Evolutionary conservation across 2,113 vertebrate species (phyloP).

Genomic region (Phocoena sinus): DNA sequence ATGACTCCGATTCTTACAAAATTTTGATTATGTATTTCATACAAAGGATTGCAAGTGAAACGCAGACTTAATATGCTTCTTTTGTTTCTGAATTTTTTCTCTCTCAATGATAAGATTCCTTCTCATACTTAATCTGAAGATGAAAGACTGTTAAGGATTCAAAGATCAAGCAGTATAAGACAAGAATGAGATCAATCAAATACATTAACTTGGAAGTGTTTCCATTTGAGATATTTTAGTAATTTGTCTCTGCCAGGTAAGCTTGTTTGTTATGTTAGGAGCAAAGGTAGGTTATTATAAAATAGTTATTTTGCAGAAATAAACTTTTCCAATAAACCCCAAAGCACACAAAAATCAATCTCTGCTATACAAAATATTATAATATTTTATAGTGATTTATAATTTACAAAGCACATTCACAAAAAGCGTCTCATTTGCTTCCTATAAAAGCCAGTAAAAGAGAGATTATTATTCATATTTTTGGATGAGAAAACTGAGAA

Average conservation of each 20-base stretch:
- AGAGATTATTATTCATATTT: not conserved
- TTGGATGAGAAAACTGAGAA: not conserved
- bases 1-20: not conserved
- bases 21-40: not conserved
- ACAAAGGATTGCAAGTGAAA: not conserved
- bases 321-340: not conserved
- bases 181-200: not conserved
- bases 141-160: not conserved
- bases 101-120: not conserved
- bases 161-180: not conserved
- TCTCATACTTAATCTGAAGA: not conserved
- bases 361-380: not conserved
- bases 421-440: not conserved
- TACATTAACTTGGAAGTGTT: not conserved
- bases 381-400: slow-evolving; percentile 2
- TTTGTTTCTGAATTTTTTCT: not conserved
- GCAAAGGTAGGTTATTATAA: not conserved
- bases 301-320: slow-evolving; percentile 1
- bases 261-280: not conserved
- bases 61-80: not conserved
- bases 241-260: not conserved
- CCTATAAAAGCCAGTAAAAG: not conserved
- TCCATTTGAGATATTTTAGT: slow-evolving; percentile 34
- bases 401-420: not conserved
- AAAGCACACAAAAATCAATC: not conserved